A percentile compares a stretch with the other conserved stretches of the same genome.
Conservation (phyloP, 2,888 invertebrate genomes). For the Acrobasis consociella region DNA sequence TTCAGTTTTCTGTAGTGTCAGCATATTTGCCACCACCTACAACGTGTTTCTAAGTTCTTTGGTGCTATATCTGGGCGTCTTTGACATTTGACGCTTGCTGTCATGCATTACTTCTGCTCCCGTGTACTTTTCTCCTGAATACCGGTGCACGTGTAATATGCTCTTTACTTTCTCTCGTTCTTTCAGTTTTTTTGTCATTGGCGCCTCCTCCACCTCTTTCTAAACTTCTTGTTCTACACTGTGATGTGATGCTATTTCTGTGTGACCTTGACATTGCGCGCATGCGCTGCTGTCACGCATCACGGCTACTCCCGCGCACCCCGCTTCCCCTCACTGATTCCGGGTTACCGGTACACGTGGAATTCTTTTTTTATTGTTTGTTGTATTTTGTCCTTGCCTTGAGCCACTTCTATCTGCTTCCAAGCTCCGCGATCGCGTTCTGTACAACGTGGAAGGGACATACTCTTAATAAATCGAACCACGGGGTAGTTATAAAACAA, state of each 20-base stretch:
- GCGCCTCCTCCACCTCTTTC: background rate
- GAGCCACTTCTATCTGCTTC: no score
- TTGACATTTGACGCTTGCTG: no score
- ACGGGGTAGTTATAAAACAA: no score
- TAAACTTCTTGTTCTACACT: background rate
- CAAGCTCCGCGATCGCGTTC: no score
- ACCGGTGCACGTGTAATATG: background rate
- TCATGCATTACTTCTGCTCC: no score
- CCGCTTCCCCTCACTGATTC: conserved; percentile 20
- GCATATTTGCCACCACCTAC: no score
- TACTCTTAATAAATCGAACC: no score
- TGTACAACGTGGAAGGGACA: no score
- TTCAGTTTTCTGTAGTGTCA: no score
- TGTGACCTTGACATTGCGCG: conserved; percentile 48
- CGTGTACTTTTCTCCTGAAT: no score
- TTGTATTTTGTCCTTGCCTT: background rate
- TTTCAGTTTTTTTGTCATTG: background rate
- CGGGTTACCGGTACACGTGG: conserved; percentile 10
- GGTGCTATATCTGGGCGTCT: no score
- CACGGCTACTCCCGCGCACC: conserved; percentile 36
- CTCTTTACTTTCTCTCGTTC: background rate
- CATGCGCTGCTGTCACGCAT: conserved; percentile 36
- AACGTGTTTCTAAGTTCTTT: no score
- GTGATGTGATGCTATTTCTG: conserved; percentile 26
- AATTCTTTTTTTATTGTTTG: background rate